Conservation (phyloP, 2,113 vertebrate species). For the Rhagologus leucostigma region DNA sequence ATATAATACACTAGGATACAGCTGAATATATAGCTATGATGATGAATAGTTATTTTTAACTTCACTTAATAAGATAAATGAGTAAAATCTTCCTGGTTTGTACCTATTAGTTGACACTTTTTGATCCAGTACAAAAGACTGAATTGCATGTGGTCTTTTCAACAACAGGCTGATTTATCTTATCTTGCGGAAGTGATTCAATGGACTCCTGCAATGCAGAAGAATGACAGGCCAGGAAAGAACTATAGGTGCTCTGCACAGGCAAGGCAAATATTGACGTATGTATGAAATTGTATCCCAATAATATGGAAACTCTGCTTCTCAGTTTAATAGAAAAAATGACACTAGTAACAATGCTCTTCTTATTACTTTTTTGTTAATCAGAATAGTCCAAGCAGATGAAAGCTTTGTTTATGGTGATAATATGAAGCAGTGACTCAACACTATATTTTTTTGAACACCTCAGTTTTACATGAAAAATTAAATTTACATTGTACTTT, state of each 20-base stretch:
- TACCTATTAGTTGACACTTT: constrained; percentile 11
- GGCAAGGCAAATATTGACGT: neutral
- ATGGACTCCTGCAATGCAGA: neutral
- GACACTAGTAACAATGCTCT: neutral
- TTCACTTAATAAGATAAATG: constrained; percentile 34
- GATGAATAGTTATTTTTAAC: constrained; percentile 29
- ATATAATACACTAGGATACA: neutral
- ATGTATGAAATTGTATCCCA: neutral
- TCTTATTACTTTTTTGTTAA: neutral
- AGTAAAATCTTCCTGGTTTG: neutral
- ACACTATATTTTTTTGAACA: neutral
- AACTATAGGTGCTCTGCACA: neutral
- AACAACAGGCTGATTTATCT: neutral
- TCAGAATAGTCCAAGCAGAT: neutral
- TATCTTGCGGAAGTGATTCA: neutral
- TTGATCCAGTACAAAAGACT: neutral
- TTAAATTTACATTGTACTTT: neutral
- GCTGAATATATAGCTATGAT: neutral
- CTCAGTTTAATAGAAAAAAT: neutral
- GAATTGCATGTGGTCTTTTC: neutral
- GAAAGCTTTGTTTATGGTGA: neutral
- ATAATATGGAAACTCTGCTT: neutral
- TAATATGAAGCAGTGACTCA: neutral
- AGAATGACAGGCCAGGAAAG: neutral
- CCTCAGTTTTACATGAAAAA: neutral